A percentile compares a stretch with the other conserved stretches of the same genome.
These are phyloP conservation scores for Geopemphigus sp. DNA, from an alignment of 1,140 invertebrate genomes.

Conservation along the genomic window DNA sequence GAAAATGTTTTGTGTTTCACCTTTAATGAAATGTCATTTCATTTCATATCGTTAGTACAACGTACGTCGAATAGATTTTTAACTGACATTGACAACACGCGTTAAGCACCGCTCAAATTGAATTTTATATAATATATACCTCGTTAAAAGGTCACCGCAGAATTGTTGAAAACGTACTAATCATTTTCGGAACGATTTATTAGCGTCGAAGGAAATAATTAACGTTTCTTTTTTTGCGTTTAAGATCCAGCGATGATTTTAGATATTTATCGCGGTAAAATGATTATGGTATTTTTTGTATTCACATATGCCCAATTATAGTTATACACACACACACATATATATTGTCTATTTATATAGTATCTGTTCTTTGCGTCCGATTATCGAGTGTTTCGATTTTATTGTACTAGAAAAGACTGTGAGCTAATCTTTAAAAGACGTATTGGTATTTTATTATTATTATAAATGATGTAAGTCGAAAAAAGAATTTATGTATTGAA, in stretches of 20 bases:
- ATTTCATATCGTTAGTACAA: neutral
- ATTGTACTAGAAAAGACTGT: neutral
- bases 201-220: neutral
- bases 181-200: neutral
- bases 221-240: neutral
- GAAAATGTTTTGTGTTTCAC: conserved; percentile 2
- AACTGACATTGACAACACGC: too few relatives aligned
- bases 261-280: neutral
- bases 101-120: too few relatives aligned
- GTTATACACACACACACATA: neutral
- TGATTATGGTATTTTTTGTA: neutral
- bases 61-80: too few relatives aligned
- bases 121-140: neutral
- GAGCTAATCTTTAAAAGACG: neutral
- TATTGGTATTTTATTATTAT: too few relatives aligned
- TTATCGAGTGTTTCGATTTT: neutral
- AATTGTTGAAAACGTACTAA: neutral
- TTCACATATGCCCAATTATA: too few relatives aligned
- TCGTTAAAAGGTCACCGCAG: neutral
- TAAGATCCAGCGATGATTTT: neutral
- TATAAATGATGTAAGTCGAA: too few relatives aligned
- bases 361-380: neutral
- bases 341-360: neutral
- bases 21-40: neutral
- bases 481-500: too few relatives aligned